Evolutionary conservation across 2,113 vertebrate genomes (phyloP), one percentile per base, ranked within the genome.

Genomic region (Trichechus manatus): DNA sequence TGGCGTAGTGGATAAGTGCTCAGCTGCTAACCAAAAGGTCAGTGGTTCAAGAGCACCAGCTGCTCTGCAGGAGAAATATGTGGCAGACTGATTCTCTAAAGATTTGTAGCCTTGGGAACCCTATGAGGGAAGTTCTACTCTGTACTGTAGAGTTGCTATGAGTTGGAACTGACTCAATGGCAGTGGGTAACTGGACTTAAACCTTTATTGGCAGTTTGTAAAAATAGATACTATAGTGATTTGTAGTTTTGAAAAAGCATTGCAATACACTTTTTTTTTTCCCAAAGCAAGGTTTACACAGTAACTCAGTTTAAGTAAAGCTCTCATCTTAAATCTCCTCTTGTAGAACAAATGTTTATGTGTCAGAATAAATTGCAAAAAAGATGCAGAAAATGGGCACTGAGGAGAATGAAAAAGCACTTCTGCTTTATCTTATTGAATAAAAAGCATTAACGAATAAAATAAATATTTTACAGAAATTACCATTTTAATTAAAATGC

Each of bases 401-500:
- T 66, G 23, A 92, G 47, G 56, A 85, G 36, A 94, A 82, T 31
- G 53, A 22, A 59, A 31, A 44, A 95, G 20, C 72, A 79, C 78
- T 81, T 90, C 85, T 9, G 39, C 53, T 42, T 93, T 72, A 86
- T 78, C 33, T 10, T 82, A 47, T 59, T 61, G 91, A 42, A 70
- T 44, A 90, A 86, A 47, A 81, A 82, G 50, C 27, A 74, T 44
- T 92, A 64, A 56, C 84, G 23, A 89, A 93, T 13, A 80, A 87
- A 96, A 93, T 82, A 86, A 87, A 78, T 91, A 89, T 84, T 88
- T 92, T 94, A 81, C 72, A 89, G 36, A 94, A 95, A 85, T 95
- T 85, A 94, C 3, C 61, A 95, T 92, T 94, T 97, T 95, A 95
- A 96, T 96, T 96, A 91, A 93, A 94, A 87, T 88, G 64, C 39